Conservation (phyloP, 2,888 invertebrate genomes). For the Dorcus parallelipipedus region DNA sequence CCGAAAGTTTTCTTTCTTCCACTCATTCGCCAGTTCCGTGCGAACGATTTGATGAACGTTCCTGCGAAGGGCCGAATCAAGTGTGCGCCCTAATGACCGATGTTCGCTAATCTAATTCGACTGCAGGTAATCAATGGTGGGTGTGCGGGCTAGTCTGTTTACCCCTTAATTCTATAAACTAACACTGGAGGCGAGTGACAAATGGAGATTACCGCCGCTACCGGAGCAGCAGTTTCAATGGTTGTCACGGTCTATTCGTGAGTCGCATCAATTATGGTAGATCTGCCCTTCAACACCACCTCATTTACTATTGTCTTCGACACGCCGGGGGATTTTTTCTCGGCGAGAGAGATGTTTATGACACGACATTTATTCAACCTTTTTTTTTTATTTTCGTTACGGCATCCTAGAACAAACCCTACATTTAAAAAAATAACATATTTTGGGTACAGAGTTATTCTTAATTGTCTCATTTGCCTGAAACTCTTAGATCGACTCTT, state of each 20-base stretch:
- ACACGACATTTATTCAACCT: too few relatives aligned
- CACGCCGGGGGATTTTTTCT: too few relatives aligned
- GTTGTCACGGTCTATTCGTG: slow-evolving; percentile 25
- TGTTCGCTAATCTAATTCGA: slow-evolving; percentile 17
- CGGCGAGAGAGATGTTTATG: too few relatives aligned
- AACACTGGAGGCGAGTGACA: slow-evolving; percentile 29
- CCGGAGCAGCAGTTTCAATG: slow-evolving; percentile 21
- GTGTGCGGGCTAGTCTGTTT: slow-evolving; percentile 14
- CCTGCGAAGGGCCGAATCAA: slow-evolving; percentile 1
- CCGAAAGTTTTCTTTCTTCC: too few relatives aligned
- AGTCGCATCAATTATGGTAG: slow-evolving; percentile 21
- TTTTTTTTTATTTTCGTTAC: too few relatives aligned
- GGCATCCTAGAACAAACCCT: too few relatives aligned
- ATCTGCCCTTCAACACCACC: slow-evolving; percentile 6
- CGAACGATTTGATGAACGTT: too few relatives aligned
- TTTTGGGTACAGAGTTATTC: too few relatives aligned
- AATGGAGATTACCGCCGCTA: slow-evolving; percentile 27
- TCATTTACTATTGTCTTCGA: slow-evolving; percentile 15
- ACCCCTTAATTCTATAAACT: slow-evolving; percentile 28
- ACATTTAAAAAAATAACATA: too few relatives aligned
- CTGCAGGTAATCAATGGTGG: slow-evolving; percentile 24
- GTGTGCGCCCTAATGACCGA: slow-evolving; percentile 15
- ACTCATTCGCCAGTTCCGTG: too few relatives aligned
- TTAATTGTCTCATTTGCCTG: too few relatives aligned
- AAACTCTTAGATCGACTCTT: too few relatives aligned